A percentile compares a stretch with the other conserved stretches of the same genome.
phyloP scores from a whole-genome alignment of 2,888 invertebrate genomes.

The Subacronicta megacephala region DNA sequence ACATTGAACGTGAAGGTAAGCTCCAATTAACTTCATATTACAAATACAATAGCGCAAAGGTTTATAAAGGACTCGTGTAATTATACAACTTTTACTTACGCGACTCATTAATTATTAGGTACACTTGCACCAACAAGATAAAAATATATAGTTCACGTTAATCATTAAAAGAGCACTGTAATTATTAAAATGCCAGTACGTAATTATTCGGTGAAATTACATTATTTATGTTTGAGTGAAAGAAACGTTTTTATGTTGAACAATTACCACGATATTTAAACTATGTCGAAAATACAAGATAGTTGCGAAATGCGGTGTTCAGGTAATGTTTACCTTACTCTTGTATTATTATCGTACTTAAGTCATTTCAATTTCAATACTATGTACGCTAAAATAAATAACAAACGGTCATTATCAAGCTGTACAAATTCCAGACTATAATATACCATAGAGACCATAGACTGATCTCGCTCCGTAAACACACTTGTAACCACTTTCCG shows the following conservation, averaged over 20 bases:
- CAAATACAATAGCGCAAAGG: constrained; percentile 68
- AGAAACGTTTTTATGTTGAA: constrained; percentile 9
- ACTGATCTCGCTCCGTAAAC: too few relatives aligned
- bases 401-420: neutral
- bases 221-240: constrained; percentile 10
- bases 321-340: too few relatives aligned
- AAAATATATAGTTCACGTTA: constrained; percentile 19
- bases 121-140: constrained; percentile 20
- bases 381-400: neutral
- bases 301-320: neutral
- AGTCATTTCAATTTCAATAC: too few relatives aligned
- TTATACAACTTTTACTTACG: constrained; percentile 58
- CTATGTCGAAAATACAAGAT: neutral
- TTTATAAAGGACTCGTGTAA: constrained; percentile 53
- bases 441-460: too few relatives aligned
- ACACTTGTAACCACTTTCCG: too few relatives aligned
- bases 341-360: too few relatives aligned
- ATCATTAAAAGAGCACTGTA: constrained; percentile 13
- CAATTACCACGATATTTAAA: neutral
- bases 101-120: constrained; percentile 42
- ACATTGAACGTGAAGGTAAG: constrained; percentile 84
- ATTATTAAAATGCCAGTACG: constrained; percentile 22
- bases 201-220: constrained; percentile 25
- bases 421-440: too few relatives aligned
- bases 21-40: constrained; percentile 77